phyloP scores from a whole-genome alignment of 2,113 vertebrate genomes.

The Chelonoidis abingdonii region DNA sequence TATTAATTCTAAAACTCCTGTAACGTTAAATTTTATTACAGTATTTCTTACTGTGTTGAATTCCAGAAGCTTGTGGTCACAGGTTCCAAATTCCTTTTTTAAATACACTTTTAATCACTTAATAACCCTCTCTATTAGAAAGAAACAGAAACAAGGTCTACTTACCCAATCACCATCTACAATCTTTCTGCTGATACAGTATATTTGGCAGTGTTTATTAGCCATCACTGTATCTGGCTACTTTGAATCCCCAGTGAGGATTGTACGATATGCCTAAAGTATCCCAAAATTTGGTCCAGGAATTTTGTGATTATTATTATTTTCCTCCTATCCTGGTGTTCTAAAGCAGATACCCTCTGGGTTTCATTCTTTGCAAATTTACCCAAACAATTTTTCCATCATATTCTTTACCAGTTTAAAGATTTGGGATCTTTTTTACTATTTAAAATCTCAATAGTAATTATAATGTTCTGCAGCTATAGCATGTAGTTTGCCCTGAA shows the following conservation, averaged over 20 bases:
- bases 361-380: background rate
- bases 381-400: no score
- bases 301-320: background rate
- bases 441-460: background rate
- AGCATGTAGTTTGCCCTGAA: no score
- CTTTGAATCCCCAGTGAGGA: background rate
- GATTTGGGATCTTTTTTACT: no score
- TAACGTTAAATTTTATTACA: background rate
- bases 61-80: background rate
- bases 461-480: background rate
- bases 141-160: background rate
- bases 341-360: background rate
- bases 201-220: background rate
- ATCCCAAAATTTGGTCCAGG: background rate
- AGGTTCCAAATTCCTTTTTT: background rate
- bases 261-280: background rate
- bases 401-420: no score
- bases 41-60: background rate
- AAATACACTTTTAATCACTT: rapidly evolving
- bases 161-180: background rate
- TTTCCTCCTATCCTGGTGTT: background rate
- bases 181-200: background rate
- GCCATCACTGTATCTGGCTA: background rate
- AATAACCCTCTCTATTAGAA: background rate
- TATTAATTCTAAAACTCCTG: background rate